Conservation (phyloP, 2,113 vertebrate genomes). For the Pygathrix nemaeus region DNA sequence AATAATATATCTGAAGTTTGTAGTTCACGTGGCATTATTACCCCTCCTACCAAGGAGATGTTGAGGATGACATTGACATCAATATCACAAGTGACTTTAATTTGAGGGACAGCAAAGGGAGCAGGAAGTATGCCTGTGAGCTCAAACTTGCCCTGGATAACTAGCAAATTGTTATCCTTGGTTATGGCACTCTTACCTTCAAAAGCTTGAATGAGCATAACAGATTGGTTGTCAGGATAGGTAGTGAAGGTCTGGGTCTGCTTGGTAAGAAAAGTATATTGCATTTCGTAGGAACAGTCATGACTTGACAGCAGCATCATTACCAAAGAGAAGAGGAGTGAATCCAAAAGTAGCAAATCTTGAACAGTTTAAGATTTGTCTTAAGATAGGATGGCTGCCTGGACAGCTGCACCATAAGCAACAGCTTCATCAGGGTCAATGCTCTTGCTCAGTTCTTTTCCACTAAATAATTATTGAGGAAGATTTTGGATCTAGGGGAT, state of each 20-base stretch:
- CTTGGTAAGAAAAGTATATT: not conserved
- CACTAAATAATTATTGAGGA: not conserved
- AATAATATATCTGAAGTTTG: not conserved
- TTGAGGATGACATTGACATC: not conserved
- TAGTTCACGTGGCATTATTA: not conserved
- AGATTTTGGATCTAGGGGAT: not conserved
- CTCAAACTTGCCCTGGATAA: not conserved
- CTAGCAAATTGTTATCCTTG: not conserved
- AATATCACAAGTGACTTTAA: not conserved
- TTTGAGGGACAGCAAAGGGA: not conserved
- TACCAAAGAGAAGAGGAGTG: not conserved
- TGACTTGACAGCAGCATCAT: not conserved
- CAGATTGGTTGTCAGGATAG: not conserved
- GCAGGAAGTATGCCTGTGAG: not conserved
- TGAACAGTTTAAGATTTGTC: not conserved
- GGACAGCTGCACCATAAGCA: not conserved
- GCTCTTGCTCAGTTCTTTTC: not conserved
- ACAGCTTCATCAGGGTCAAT: not conserved
- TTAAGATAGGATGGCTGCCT: not conserved
- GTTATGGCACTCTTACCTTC: not conserved
- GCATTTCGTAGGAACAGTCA: not conserved
- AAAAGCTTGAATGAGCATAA: not conserved
- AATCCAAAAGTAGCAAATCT: not conserved
- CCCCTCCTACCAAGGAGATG: not conserved
- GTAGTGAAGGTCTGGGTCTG: not conserved